Percentiles rank a stretch among this genome's conserved stretches.
Evolutionary conservation across 2,888 invertebrate genomes (phyloP).

Genomic region (Drosophila borealis): DNA sequence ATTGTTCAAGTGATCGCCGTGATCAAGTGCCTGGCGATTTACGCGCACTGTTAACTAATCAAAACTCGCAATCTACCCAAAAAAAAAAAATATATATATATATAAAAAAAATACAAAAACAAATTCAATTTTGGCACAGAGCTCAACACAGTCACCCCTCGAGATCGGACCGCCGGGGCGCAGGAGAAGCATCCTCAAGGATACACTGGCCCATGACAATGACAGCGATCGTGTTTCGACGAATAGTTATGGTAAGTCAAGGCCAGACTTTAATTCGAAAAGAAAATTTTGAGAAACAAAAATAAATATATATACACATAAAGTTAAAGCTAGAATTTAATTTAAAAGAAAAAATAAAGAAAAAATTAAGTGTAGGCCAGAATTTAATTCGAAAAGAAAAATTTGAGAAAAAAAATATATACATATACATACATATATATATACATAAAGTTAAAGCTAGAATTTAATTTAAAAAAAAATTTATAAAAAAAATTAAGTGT

Average conservation of each 20-base stretch:
- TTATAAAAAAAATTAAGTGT: no score
- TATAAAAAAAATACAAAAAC: background rate
- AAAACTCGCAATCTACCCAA: background rate
- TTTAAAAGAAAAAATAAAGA: no score
- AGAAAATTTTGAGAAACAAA: no score
- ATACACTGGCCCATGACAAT: constrained; percentile 84
- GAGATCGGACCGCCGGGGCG: constrained; percentile 89
- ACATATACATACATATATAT: no score
- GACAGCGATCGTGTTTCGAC: constrained; percentile 84
- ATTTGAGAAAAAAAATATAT: no score
- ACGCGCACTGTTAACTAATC: constrained; percentile 5
- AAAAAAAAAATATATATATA: background rate
- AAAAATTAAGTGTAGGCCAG: no score
- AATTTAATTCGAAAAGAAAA: background rate
- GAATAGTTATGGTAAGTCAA: constrained; percentile 82
- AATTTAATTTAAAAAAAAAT: no score
- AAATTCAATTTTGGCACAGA: constrained; percentile 71
- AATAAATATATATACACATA: background rate
- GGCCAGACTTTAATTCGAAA: no score
- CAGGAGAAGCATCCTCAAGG: constrained; percentile 90
- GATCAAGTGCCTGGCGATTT: constrained; percentile 19
- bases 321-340: background rate
- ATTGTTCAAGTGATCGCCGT: constrained; percentile 19
- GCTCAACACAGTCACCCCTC: constrained; percentile 86
- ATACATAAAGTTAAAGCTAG: no score